phyloP scores from a whole-genome alignment of 2,797 vertebrate genomes.

The Tokudaia tokunoshimensis region DNA sequence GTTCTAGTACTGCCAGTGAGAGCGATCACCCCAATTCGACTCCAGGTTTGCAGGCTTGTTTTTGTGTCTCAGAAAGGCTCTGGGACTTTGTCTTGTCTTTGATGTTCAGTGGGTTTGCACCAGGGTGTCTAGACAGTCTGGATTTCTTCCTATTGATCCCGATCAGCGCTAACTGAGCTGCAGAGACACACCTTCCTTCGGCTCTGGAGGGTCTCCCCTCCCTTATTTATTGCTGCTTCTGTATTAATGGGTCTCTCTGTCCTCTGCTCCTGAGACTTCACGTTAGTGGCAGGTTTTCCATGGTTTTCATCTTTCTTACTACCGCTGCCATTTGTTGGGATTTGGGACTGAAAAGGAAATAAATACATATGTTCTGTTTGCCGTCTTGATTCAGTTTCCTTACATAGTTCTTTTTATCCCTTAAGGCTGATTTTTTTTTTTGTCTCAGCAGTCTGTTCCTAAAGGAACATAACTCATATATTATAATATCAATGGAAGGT shows the following conservation, averaged over 20 bases:
- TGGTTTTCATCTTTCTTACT: constrained; percentile 45
- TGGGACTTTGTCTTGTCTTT: constrained; percentile 39
- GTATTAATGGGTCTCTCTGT: not conserved
- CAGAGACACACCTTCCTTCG: not conserved
- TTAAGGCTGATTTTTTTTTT: constrained; percentile 57
- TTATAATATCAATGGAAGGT: constrained; percentile 58
- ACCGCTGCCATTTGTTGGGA: constrained; percentile 44
- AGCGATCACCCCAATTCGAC: not conserved
- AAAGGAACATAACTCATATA: constrained; percentile 67
- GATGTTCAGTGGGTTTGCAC: not conserved
- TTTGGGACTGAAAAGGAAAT: constrained; percentile 35
- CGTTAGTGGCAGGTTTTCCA: not conserved
- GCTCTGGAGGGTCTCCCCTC: not conserved
- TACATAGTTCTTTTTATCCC: constrained; percentile 56
- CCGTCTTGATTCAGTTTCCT: constrained; percentile 58
- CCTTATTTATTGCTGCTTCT: not conserved
- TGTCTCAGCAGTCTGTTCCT: constrained; percentile 62
- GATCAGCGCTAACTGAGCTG: not conserved
- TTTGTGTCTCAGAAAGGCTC: constrained; percentile 46
- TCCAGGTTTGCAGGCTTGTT: not conserved
- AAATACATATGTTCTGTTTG: constrained; percentile 57
- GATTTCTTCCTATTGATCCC: constrained; percentile 19
- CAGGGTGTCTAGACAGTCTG: constrained; percentile 41
- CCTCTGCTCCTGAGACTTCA: not conserved
- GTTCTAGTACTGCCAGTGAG: constrained; percentile 6